These are phyloP conservation scores for Pedetes capensis DNA, from an alignment of 2,113 vertebrate genomes.

Conservation along the genomic window DNA sequence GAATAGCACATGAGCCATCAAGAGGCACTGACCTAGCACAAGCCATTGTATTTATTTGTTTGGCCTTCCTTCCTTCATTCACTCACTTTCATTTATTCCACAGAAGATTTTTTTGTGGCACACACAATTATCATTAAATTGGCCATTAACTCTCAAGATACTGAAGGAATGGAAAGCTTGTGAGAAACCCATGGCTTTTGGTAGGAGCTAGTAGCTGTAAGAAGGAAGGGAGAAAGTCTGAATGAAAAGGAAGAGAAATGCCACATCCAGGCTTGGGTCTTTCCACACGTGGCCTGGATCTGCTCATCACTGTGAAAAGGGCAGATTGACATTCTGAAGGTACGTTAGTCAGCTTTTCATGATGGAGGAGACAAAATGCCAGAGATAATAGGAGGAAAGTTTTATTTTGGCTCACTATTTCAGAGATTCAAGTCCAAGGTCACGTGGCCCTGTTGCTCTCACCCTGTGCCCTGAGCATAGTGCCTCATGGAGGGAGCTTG, in stretches of 20 bases:
- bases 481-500: neutral
- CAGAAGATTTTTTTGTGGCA: neutral
- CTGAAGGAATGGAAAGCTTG: neutral
- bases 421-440: neutral
- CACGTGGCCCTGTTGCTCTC: neutral
- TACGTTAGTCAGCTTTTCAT: too few relatives aligned
- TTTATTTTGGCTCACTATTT: neutral
- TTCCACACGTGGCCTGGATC: too few relatives aligned
- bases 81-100: neutral
- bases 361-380: neutral
- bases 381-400: too few relatives aligned
- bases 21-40: neutral
- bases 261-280: accelerated
- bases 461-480: too few relatives aligned
- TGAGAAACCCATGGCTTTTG: neutral
- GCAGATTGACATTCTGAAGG: neutral
- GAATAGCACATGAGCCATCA: neutral
- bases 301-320: accelerated
- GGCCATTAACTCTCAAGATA: neutral
- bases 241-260: accelerated
- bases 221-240: neutral
- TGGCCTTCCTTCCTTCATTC: neutral
- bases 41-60: neutral
- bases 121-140: neutral
- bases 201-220: neutral